phyloP scores from a whole-genome alignment of 2,797 vertebrate genomes.

The Tiaroga cobitis region DNA sequence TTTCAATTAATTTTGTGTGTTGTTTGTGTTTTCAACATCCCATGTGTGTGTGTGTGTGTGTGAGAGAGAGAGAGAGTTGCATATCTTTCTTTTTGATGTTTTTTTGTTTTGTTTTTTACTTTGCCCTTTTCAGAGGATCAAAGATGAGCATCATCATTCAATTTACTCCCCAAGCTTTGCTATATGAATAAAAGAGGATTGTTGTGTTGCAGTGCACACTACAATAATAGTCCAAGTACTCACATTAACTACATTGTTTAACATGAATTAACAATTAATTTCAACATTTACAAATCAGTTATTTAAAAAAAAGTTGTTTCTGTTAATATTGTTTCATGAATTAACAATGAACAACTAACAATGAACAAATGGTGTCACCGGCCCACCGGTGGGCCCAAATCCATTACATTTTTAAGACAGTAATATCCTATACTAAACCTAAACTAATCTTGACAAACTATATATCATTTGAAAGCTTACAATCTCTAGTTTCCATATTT shows the following conservation, averaged over 20 bases:
- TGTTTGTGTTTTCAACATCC: too few species aligned
- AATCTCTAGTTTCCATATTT: too few species aligned
- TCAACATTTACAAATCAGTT: background rate
- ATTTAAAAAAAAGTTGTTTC: background rate
- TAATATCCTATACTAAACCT: too few species aligned
- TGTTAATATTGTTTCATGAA: background rate
- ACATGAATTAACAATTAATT: background rate
- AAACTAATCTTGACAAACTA: too few species aligned
- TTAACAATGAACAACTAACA: too few species aligned
- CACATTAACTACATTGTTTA: background rate
- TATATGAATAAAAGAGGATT: slow-evolving; percentile 3
- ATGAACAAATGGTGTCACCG: background rate
- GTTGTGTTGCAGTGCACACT: slow-evolving; percentile 1
- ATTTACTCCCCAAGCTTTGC: slow-evolving; percentile 33
- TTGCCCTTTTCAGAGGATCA: background rate
- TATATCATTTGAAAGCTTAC: too few species aligned
- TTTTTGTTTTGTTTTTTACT: background rate
- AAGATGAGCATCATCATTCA: slow-evolving; percentile 19
- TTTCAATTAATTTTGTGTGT: background rate
- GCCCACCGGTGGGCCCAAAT: too few species aligned
- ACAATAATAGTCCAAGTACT: background rate
- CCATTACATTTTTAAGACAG: too few species aligned
- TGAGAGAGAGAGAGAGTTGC: background rate
- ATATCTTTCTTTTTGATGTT: background rate
- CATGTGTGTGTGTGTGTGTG: too few species aligned